Percentiles rank a stretch among this genome's conserved stretches.
phyloP scores from a whole-genome alignment of 2,113 vertebrate genomes.

The Formicarius rufipectus region DNA sequence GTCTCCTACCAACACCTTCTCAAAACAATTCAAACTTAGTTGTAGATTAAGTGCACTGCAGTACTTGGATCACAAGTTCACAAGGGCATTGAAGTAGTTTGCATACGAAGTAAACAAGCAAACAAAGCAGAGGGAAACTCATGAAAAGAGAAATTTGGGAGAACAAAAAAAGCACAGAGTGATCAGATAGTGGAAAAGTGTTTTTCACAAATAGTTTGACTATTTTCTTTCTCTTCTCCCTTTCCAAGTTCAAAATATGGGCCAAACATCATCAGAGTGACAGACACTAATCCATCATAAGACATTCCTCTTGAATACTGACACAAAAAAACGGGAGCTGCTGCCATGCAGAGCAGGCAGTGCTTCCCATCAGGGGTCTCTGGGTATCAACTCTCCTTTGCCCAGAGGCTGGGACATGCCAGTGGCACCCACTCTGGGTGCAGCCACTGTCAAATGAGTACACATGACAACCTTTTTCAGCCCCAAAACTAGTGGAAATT shows the following conservation, averaged over 20 bases:
- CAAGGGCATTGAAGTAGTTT: background rate
- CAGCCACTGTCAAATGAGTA: background rate
- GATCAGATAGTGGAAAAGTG: background rate
- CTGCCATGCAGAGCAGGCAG: background rate
- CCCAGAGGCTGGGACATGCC: background rate
- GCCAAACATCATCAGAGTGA: background rate
- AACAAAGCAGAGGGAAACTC: background rate
- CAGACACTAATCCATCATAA: background rate
- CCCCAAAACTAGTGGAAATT: background rate
- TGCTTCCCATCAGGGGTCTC: rapidly evolving
- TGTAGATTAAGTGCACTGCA: background rate
- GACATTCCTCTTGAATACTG: background rate
- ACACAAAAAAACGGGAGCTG: background rate
- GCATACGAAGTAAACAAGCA: background rate
- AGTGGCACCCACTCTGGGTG: background rate
- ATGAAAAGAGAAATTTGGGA: background rate
- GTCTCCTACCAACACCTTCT: background rate
- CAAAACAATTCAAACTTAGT: background rate
- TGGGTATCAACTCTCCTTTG: background rate
- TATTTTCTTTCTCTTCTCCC: background rate
- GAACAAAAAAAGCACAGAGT: background rate
- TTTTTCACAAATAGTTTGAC: background rate
- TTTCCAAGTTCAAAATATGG: background rate
- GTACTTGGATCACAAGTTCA: constrained; percentile 21
- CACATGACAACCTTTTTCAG: background rate